These are phyloP conservation scores for Mesochorus sp. DNA, from an alignment of 2,888 invertebrate species.

Conservation along the genomic window DNA sequence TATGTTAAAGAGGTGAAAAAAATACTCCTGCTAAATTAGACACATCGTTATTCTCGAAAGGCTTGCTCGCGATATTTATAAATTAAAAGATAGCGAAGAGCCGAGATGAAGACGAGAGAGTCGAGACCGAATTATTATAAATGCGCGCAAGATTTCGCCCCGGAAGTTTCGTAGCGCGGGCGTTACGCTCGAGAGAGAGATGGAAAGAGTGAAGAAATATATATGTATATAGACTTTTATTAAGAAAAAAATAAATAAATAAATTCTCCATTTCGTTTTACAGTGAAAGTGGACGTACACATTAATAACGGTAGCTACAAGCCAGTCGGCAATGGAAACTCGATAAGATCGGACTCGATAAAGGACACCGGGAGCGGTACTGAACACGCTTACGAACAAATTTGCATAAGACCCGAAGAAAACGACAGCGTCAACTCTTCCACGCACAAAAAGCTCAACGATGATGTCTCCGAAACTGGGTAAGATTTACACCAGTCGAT, in stretches of 20 bases:
- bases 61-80: neutral
- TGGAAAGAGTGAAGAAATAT: neutral
- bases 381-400: slow-evolving; percentile 81
- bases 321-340: slow-evolving; percentile 75
- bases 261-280: slow-evolving; percentile 39
- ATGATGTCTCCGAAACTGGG: slow-evolving; percentile 76
- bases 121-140: slow-evolving; percentile 18
- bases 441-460: slow-evolving; percentile 71
- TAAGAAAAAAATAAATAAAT: neutral
- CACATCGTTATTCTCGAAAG: slow-evolving; percentile 43
- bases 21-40: slow-evolving; percentile 19
- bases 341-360: slow-evolving; percentile 72
- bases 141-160: slow-evolving; percentile 8
- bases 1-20: neutral
- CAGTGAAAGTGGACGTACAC: slow-evolving; percentile 94
- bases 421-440: slow-evolving; percentile 71
- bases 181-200: slow-evolving; percentile 17
- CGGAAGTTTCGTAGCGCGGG: slow-evolving; percentile 18
- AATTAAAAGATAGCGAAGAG: slow-evolving; percentile 28
- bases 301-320: slow-evolving; percentile 77
- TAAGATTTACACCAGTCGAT: no score
- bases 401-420: slow-evolving; percentile 76
- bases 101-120: slow-evolving; percentile 15
- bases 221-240: slow-evolving; percentile 10
- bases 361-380: slow-evolving; percentile 70